Evolutionary conservation across 2,797 vertebrate genomes (phyloP), one percentile per base, ranked within the genome.

Genomic region (Scyliorhinus canicula): DNA sequence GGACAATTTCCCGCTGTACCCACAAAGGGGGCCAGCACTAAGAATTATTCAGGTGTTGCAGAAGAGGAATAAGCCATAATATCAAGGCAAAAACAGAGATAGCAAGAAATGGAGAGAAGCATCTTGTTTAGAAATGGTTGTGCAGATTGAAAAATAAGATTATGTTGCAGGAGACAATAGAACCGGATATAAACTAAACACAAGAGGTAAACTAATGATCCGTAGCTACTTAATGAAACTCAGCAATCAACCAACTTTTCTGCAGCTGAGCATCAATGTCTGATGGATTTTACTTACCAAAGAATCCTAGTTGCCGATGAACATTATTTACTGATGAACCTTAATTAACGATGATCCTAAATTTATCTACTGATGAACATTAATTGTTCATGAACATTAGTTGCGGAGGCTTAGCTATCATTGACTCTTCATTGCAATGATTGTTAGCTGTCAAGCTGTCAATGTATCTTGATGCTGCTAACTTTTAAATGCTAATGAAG

Each of bases 41-140:
- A 91, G 88, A 63, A 91, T 82, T 82, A 82, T 40, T 44, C 77
- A 91, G 88, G 9, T 91, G 57, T 21, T 21, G n/a, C n/a, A 91
- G 77, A 57, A 60, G 19, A 63, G 55, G n/a, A 90, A 57, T n/a
- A 40, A 60, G 63, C 57, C 86, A 90, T 14, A 24, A 60, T 60
- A 55, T 0, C 35, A 91, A 35, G 19, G 7, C 24, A 57, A 11
- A 35, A 63, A 63, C 7, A 26, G 57, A 57, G 85, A 63, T 63
- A 63, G 35, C 57, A 40, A 90, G 57, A 60, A 60, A 31, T 63
- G 35, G 16, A 91, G 5, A 40, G 9, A 91, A 91, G 21, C 12
- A 5, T 57, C 85, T 55, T 88, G 14, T 52, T 57, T 55, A 57
- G 85, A 57, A 14, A 4, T 16, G 31, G 16, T 57, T 88, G 77